phyloP scores from a whole-genome alignment of 2,888 invertebrate genomes.

The Nymphalis c-album region DNA sequence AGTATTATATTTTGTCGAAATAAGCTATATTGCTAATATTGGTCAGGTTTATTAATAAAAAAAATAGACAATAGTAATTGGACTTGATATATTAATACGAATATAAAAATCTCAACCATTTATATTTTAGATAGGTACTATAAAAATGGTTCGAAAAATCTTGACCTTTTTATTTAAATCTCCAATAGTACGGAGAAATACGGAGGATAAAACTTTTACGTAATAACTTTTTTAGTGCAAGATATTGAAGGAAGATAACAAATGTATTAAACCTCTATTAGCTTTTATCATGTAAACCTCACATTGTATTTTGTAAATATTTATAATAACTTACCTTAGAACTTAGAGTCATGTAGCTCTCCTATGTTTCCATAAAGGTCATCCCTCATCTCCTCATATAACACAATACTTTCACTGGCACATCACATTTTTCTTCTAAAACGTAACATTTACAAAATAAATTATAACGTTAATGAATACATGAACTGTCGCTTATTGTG shows the following conservation, averaged over 20 bases:
- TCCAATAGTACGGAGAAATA: no score
- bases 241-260: no score
- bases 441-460: slow-evolving; percentile 6
- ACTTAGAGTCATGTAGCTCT: slow-evolving; percentile 69
- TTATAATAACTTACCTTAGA: slow-evolving; percentile 58
- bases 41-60: not conserved
- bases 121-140: no score
- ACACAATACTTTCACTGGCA: slow-evolving; percentile 66
- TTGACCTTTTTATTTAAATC: no score
- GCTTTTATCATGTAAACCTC: not conserved
- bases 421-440: slow-evolving; percentile 50
- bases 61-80: no score
- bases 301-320: not conserved
- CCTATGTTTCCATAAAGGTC: slow-evolving; percentile 66
- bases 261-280: no score
- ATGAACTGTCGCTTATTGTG: slow-evolving; percentile 13
- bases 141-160: no score
- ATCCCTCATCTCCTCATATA: slow-evolving; percentile 63
- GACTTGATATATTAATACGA: no score
- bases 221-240: no score
- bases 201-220: no score
- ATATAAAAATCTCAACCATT: no score
- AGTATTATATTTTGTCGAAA: not conserved
- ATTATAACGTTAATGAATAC: slow-evolving; percentile 11
- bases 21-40: not conserved